A percentile compares a stretch with the other conserved stretches of the same genome.
These are phyloP conservation scores for Samia ricini DNA, from an alignment of 1,140 invertebrate genomes.

Conservation along the genomic window DNA sequence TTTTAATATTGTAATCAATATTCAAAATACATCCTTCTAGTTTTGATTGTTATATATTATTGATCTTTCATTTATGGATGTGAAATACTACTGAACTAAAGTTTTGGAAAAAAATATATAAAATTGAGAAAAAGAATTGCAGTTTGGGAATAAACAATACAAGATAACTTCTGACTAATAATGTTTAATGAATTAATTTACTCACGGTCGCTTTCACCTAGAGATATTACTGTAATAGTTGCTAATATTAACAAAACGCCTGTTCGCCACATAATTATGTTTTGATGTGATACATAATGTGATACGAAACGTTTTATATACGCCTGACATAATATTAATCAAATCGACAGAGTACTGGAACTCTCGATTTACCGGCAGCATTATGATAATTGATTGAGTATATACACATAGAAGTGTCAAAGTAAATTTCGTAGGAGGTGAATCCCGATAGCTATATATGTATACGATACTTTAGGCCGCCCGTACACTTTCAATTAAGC, in stretches of 20 bases:
- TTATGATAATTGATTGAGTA: constrained; percentile 36
- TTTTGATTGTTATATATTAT: background rate
- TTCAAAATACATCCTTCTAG: too few species aligned
- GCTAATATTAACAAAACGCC: constrained; percentile 34
- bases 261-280: constrained; percentile 41
- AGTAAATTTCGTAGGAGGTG: constrained; percentile 13
- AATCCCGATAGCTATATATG: constrained; percentile 11
- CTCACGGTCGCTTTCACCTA: constrained; percentile 38
- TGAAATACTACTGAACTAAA: background rate
- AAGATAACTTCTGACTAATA: background rate
- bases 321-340: constrained; percentile 13
- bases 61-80: background rate
- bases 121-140: background rate
- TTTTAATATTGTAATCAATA: background rate
- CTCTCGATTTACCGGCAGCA: constrained; percentile 22
- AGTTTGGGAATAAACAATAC: background rate
- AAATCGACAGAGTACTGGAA: constrained; percentile 29
- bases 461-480: constrained; percentile 1
- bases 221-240: constrained; percentile 19
- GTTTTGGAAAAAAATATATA: background rate
- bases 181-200: constrained; percentile 9
- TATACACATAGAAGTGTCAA: constrained; percentile 31
- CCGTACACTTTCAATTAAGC: constrained; percentile 11
- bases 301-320: constrained; percentile 46
- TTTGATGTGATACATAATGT: constrained; percentile 20